A percentile compares a stretch with the other conserved stretches of the same genome.
phyloP scores from a whole-genome alignment of 2,113 vertebrate species.

The Rousettus leschenaultii region DNA sequence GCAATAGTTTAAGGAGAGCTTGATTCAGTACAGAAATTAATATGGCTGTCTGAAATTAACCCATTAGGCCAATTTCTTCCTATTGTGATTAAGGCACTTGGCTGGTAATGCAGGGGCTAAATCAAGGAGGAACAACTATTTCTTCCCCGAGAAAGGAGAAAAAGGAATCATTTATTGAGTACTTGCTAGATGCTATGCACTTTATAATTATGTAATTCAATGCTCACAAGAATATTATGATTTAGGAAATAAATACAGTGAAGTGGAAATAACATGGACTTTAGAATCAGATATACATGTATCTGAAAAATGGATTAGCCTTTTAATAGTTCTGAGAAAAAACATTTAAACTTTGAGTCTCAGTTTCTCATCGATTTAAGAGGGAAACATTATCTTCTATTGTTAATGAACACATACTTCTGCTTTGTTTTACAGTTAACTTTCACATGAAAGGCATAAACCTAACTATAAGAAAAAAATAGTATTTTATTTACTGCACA shows the following conservation, averaged over 20 bases:
- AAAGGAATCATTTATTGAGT: not conserved
- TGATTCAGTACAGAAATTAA: not conserved
- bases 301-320: not conserved
- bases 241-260: not conserved
- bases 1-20: not conserved
- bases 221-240: not conserved
- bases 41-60: slow-evolving; percentile 8
- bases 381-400: not conserved
- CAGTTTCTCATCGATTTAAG: not conserved
- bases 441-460: not conserved
- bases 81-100: not conserved
- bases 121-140: not conserved
- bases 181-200: not conserved
- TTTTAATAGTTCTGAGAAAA: not conserved
- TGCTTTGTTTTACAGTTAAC: slow-evolving; percentile 2
- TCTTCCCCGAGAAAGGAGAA: not conserved
- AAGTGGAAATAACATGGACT: not conserved
- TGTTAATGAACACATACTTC: not conserved
- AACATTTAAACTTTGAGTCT: not conserved
- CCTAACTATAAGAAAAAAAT: not conserved
- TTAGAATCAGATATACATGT: slow-evolving; percentile 2
- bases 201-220: not conserved
- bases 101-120: not conserved
- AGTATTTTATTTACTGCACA: not conserved
- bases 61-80: not conserved